Base-by-base conservation (phyloP, 2,888 invertebrate species). In the Lomographa bimaculata region DNA sequence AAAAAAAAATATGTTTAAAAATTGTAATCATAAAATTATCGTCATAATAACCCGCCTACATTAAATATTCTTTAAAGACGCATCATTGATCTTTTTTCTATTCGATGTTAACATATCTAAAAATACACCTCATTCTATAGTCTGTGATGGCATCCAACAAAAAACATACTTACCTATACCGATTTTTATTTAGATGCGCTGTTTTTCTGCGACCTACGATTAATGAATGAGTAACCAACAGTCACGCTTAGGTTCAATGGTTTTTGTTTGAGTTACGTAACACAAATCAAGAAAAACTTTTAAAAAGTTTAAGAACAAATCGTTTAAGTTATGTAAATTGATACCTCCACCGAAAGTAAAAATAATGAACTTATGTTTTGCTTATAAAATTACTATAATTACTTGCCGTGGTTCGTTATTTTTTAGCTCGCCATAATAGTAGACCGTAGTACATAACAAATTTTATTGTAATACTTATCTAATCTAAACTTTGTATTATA, bases 141-240 rank as follows among this genome's bases (percentile, higher is more conserved):
- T 26, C 23, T 9, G 34, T 50, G 46, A 46, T 46, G 41, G 26
- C 44, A 44, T 36, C 29, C 16, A 20, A 27, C 33, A 44, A 46
- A 46, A 50, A 50, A 21, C 14, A 7, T 14, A 26, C 14, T 10
- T 24, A 29, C 19, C 18, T 23, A 28, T 33, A 20, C 33, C 40
- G 6, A 8, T 39, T 40, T 34, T 40, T 40, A 21, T 21, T 5
- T n/a, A 11, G 2, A 10, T 21, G 23, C n/a, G n/a, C n/a, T n/a
- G 32, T 43, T 36, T 35, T 44, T 43, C 29, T 27, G 17, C 14
- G 27, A 36, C 17, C 19, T 33, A 16, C 23, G 25, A 42, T 41
- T 29, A 18, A 21, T 26, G 41, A 35, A 45, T 50, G 42, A 50
- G 38, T 42, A 45, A 46, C 29, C 7, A 25, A 34, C 21, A 9